A percentile compares a stretch with the other conserved stretches of the same genome.
These are phyloP conservation scores for Antheraea assamensis DNA, from an alignment of 2,888 invertebrate species.

Conservation along the genomic window DNA sequence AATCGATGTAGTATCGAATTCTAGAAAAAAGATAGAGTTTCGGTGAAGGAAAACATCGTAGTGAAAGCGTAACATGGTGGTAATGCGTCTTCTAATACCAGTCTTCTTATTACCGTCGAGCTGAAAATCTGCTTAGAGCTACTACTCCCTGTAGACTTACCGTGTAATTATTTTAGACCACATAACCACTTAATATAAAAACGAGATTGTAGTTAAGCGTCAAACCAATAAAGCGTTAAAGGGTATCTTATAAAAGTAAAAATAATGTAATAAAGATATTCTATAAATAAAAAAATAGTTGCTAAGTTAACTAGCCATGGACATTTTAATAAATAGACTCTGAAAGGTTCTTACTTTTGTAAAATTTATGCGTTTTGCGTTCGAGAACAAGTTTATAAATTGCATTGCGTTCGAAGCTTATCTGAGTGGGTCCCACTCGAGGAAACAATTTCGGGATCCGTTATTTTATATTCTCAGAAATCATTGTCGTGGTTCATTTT, in stretches of 20 bases:
- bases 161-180: too few species aligned
- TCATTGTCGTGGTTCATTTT: too few species aligned
- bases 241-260: not conserved
- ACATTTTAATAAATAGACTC: constrained; percentile 1
- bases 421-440: not conserved
- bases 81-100: too few species aligned
- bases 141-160: too few species aligned
- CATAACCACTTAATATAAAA: not conserved
- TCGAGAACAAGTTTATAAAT: constrained; percentile 7
- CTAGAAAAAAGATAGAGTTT: too few species aligned
- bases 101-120: too few species aligned
- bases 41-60: too few species aligned
- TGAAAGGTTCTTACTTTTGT: not conserved
- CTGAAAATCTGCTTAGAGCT: too few species aligned
- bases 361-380: not conserved
- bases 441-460: not conserved
- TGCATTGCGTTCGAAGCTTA: not conserved
- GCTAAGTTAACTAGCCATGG: not conserved
- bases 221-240: not conserved
- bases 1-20: too few species aligned
- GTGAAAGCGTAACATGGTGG: too few species aligned
- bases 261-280: not conserved
- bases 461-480: not conserved
- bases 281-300: not conserved
- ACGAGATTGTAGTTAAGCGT: not conserved